A percentile compares a stretch with the other conserved stretches of the same genome.
Conservation (phyloP, 2,888 invertebrate species). For the Emmelina monodactyla region DNA sequence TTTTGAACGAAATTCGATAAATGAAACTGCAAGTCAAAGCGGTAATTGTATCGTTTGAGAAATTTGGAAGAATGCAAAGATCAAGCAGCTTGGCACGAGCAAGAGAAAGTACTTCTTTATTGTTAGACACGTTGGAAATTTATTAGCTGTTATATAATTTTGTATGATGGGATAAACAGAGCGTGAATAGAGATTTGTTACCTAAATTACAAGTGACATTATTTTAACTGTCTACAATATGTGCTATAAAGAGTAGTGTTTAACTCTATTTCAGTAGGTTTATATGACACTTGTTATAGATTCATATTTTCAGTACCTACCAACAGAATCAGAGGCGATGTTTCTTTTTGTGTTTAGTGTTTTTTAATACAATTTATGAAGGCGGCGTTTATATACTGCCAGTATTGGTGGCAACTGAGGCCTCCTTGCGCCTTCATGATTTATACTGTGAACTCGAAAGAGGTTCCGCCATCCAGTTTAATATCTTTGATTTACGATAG, state of each 20-base stretch:
- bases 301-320: no score
- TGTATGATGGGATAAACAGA: no score
- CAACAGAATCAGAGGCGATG: no score
- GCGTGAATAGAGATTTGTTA: no score
- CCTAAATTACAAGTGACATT: no score
- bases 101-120: conserved; percentile 31
- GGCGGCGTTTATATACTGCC: conserved; percentile 44
- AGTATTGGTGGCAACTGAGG: conserved; percentile 48
- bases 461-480: conserved; percentile 64
- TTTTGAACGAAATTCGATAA: conserved; percentile 25
- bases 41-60: conserved; percentile 20
- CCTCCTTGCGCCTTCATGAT: conserved; percentile 54
- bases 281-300: no score
- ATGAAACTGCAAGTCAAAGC: conserved; percentile 42
- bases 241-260: no score
- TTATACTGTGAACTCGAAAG: conserved; percentile 64
- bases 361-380: conserved; percentile 45
- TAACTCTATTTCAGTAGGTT: no score
- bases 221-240: no score
- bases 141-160: no score
- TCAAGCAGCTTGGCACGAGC: conserved; percentile 27
- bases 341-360: no score
- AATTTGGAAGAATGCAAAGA: conserved; percentile 20
- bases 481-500: conserved; percentile 67
- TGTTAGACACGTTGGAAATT: no score